Evolutionary conservation across 1,140 invertebrate species (phyloP).

Genomic region (Saccostrea echinata): DNA sequence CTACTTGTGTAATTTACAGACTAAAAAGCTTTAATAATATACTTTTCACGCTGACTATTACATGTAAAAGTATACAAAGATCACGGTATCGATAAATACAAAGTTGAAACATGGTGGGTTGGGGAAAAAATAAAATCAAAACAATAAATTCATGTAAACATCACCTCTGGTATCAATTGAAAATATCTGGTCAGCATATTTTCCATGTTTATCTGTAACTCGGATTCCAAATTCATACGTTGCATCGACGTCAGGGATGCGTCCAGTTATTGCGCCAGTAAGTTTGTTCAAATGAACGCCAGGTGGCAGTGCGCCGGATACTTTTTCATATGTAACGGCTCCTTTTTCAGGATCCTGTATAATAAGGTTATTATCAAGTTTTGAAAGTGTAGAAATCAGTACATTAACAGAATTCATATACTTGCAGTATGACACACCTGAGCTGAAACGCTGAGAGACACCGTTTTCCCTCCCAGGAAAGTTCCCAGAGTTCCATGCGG

Average conservation of each 20-base stretch:
- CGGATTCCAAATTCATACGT: slow-evolving; percentile 66
- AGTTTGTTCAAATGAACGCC: slow-evolving; percentile 54
- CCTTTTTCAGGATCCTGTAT: slow-evolving; percentile 63
- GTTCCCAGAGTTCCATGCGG: slow-evolving; percentile 61
- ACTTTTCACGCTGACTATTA: too few relatives aligned
- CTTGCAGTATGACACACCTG: not conserved
- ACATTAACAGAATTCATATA: too few relatives aligned
- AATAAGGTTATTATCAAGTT: not conserved
- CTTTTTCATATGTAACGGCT: slow-evolving; percentile 54
- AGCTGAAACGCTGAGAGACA: slow-evolving; percentile 44
- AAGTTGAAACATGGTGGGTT: not conserved
- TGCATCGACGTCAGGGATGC: slow-evolving; percentile 62
- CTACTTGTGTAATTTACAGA: too few relatives aligned
- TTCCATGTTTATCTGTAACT: slow-evolving; percentile 62
- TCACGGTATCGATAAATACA: too few relatives aligned
- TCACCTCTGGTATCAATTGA: slow-evolving; percentile 64
- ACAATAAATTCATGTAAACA: not conserved
- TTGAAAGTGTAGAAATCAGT: too few relatives aligned
- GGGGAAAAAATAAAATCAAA: not conserved
- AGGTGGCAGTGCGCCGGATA: slow-evolving; percentile 63
- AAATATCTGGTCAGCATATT: slow-evolving; percentile 66
- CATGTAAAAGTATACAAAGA: too few relatives aligned
- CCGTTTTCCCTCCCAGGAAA: slow-evolving; percentile 55
- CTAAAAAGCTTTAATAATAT: too few relatives aligned
- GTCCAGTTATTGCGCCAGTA: slow-evolving; percentile 56